These are phyloP conservation scores for Phodopus roborovskii DNA, from an alignment of 2,113 vertebrate species.

Conservation along the genomic window DNA sequence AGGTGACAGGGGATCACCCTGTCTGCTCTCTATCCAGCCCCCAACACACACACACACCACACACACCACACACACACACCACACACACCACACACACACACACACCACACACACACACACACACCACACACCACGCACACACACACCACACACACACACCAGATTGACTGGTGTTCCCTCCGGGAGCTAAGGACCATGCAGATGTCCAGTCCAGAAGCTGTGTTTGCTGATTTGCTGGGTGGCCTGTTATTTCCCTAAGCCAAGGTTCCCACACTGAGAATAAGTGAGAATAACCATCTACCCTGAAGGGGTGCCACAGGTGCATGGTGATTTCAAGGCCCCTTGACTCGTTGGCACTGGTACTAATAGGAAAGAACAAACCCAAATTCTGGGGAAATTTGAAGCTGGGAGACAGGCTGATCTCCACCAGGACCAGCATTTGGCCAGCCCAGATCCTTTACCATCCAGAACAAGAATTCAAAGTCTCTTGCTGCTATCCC, in stretches of 20 bases:
- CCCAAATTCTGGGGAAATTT: neutral
- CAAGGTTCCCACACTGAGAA: neutral
- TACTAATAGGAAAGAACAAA: neutral
- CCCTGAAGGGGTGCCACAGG: neutral
- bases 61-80: too few relatives aligned
- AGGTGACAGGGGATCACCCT: neutral
- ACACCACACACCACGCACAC: too few relatives aligned
- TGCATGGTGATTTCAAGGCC: neutral
- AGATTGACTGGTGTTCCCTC: neutral
- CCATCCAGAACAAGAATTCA: neutral
- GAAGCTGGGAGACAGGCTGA: neutral
- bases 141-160: too few relatives aligned
- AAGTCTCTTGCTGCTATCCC: neutral
- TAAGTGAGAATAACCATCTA: fast-evolving
- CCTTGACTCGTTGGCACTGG: fast-evolving
- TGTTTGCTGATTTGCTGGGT: fast-evolving
- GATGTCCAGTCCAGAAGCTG: neutral
- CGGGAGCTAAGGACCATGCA: neutral
- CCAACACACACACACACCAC: neutral
- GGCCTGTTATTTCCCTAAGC: neutral
- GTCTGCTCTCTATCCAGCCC: too few relatives aligned
- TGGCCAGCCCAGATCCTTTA: neutral
- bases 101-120: too few relatives aligned
- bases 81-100: too few relatives aligned
- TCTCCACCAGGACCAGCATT: neutral